Base-by-base conservation (phyloP, 2,888 invertebrate genomes). In the Nemotelus pantherinus region DNA sequence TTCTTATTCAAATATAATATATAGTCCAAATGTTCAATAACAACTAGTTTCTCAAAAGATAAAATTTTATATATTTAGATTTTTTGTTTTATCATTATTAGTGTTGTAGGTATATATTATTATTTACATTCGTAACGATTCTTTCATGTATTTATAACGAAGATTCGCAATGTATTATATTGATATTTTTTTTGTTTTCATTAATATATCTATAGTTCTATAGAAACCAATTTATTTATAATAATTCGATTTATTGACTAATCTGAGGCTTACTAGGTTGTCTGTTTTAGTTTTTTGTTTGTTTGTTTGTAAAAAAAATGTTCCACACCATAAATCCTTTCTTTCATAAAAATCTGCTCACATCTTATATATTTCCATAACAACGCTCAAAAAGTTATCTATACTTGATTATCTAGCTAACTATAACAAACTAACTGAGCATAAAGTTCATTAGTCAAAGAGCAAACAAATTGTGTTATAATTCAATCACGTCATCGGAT, bases 391-490 rank as follows among this genome's bases (percentile, higher is more conserved):
- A 7, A n/a, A 58, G n/a, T 58, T 58, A n/a, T 25, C 25, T 58
- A 4, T 58, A n/a, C 58, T 60, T 60, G n/a, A 60, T 39, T 41
- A 41, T 39, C 41, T 43, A 60, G 7, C 41, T 60, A 5, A n/a
- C 25, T 57, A 3, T 67, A 67, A 47, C 67, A 55, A 70, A 60
- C 55, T 74, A 60, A 74, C 74, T 74, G 74, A 74, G 74, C 74
- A 74, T 74, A 74, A 74, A 74, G 74, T 74, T 74, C 48, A 74
- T 74, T 63, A 48, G 74, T 63, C 74, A 74, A 74, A 74, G 74
- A 74, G 74, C 74, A 74, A 74, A 74, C 74, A 55, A 74, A 60
- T 63, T 25, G 25, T 25, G 25, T 25, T 25, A 25, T 25, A 25
- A 25, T 25, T 25, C 25, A 25, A 63, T 70, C 55, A 70, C 70